A percentile compares a stretch with the other conserved stretches of the same genome.
Conservation (phyloP, 2,888 invertebrate species). For the Vanessa cardui region DNA sequence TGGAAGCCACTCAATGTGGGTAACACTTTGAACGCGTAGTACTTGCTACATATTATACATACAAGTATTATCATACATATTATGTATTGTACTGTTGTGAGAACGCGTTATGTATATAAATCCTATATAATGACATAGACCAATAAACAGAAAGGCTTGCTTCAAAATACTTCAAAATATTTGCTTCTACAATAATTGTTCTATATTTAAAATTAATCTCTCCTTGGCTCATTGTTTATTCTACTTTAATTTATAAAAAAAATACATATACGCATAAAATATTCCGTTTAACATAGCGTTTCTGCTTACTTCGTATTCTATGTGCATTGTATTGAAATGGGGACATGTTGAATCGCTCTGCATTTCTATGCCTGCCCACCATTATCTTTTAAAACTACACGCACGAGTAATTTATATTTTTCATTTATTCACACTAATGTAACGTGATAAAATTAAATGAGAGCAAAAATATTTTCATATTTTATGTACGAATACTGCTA, state of each 20-base stretch:
- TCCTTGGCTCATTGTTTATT: neutral
- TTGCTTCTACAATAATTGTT: too few species aligned
- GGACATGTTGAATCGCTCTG: slow-evolving; percentile 35
- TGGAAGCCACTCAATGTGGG: neutral
- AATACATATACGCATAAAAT: slow-evolving; percentile 16
- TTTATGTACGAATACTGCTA: neutral
- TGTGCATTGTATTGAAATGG: slow-evolving; percentile 36
- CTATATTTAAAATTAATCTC: too few species aligned
- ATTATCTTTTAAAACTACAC: slow-evolving; percentile 31
- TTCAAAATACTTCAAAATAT: too few species aligned
- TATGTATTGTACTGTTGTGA: neutral
- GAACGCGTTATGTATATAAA: neutral
- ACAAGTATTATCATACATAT: neutral
- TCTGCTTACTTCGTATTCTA: slow-evolving; percentile 27
- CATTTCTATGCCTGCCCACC: slow-evolving; percentile 30
- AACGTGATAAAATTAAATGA: neutral
- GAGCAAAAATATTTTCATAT: neutral
- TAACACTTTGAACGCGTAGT: slow-evolving; percentile 3
- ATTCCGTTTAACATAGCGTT: slow-evolving; percentile 19
- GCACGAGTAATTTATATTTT: slow-evolving; percentile 24
- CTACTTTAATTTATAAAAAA: slow-evolving; percentile 6
- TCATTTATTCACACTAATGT: slow-evolving; percentile 10
- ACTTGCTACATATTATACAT: neutral
- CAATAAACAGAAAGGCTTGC: too few species aligned
- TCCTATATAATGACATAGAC: too few species aligned